Evolutionary conservation across 2,113 vertebrate species (phyloP).

Genomic region (Cynopterus brachyotis): DNA sequence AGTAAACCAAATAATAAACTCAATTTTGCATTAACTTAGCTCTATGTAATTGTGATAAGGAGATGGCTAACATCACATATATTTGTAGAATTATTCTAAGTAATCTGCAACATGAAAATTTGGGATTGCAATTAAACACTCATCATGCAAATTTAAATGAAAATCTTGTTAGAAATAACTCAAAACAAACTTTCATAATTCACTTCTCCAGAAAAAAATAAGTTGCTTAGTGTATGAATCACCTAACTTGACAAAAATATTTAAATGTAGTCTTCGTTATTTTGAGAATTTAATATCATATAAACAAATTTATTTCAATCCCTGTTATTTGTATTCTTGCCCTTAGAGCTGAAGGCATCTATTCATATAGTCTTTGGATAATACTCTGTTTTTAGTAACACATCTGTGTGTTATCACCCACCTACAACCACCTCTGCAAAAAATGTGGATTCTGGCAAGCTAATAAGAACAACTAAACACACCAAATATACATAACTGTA

Average conservation of each 20-base stretch:
- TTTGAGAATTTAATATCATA: neutral
- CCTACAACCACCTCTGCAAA: conserved; percentile 47
- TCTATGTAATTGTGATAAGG: neutral
- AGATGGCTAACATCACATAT: neutral
- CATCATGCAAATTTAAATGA: neutral
- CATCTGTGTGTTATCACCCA: conserved; percentile 50
- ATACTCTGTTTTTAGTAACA: conserved; percentile 60
- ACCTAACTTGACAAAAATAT: conserved; percentile 15
- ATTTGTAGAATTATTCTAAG: neutral
- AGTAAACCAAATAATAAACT: neutral
- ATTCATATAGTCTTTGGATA: conserved; percentile 12
- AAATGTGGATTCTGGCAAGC: conserved; percentile 47
- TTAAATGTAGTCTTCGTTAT: conserved; percentile 2
- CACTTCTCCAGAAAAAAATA: neutral
- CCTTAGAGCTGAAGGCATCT: neutral
- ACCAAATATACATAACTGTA: neutral
- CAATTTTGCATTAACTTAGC: neutral
- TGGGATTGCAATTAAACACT: neutral
- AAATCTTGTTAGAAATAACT: neutral
- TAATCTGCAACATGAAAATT: neutral
- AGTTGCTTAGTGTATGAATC: neutral
- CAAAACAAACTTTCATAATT: neutral
- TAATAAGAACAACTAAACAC: conserved; percentile 46
- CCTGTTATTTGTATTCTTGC: conserved; percentile 31
- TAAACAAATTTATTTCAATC: neutral